These are phyloP conservation scores for Drosophila atripex DNA, from an alignment of 2,888 invertebrate genomes.

Conservation along the genomic window DNA sequence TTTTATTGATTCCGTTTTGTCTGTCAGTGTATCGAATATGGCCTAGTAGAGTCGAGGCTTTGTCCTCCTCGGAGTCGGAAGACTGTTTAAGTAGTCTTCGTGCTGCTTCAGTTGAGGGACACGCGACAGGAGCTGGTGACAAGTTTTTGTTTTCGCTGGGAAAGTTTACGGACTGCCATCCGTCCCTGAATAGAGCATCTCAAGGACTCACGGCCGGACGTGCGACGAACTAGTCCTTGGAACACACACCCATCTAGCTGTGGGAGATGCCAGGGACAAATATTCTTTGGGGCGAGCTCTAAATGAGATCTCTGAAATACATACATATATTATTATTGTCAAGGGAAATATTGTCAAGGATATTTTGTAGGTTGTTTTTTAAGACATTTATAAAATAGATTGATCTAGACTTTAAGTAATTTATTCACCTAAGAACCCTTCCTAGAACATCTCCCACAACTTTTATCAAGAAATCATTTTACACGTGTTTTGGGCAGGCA, in stretches of 20 bases:
- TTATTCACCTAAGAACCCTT: neutral
- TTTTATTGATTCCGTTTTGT: slow-evolving; percentile 70
- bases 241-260: slow-evolving; percentile 40
- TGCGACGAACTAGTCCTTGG: slow-evolving; percentile 29
- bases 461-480: slow-evolving; percentile 53
- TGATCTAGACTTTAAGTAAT: neutral
- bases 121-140: slow-evolving; percentile 79
- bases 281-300: slow-evolving; percentile 12
- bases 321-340: no score
- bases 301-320: neutral
- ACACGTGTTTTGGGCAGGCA: slow-evolving; percentile 60
- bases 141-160: slow-evolving; percentile 59
- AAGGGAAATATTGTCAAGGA: neutral
- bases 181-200: slow-evolving; percentile 13
- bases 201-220: slow-evolving; percentile 48
- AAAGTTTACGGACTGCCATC: slow-evolving; percentile 47
- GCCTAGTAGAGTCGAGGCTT: slow-evolving; percentile 27
- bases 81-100: slow-evolving; percentile 76
- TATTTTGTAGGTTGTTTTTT: neutral
- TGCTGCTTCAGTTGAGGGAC: slow-evolving; percentile 74
- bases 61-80: slow-evolving; percentile 14
- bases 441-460: slow-evolving; percentile 10
- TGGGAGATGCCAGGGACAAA: slow-evolving; percentile 42
- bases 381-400: neutral
- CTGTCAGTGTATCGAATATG: slow-evolving; percentile 45